phyloP scores from a whole-genome alignment of 2,113 vertebrate species.

The Barbus barbus region DNA sequence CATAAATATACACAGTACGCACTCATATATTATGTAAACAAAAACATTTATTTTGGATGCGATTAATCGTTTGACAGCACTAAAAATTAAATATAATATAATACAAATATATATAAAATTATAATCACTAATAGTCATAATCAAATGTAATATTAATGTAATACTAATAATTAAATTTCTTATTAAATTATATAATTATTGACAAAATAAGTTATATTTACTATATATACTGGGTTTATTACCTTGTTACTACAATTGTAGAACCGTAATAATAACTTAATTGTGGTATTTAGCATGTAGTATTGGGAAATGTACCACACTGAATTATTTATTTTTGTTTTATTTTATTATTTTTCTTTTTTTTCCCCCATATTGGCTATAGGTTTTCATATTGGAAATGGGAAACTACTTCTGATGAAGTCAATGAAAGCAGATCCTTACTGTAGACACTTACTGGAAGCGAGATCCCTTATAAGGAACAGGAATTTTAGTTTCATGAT shows the following conservation, averaged over 20 bases:
- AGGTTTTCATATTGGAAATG: not conserved
- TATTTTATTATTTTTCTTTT: too few species aligned
- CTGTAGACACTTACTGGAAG: slow-evolving; percentile 25
- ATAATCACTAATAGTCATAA: too few species aligned
- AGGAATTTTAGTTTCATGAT: not conserved
- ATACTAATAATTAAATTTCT: not conserved
- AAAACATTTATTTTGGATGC: too few species aligned
- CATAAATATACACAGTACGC: too few species aligned
- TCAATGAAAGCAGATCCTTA: slow-evolving; percentile 16
- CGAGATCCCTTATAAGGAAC: not conserved
- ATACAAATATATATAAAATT: too few species aligned
- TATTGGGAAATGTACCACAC: too few species aligned
- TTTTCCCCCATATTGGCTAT: not conserved
- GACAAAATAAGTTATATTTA: too few species aligned
- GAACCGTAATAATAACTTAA: not conserved
- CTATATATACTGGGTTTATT: too few species aligned
- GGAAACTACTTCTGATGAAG: not conserved
- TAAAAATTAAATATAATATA: too few species aligned
- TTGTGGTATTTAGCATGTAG: not conserved
- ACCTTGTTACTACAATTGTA: not conserved
- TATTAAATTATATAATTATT: not conserved
- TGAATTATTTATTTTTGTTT: not conserved
- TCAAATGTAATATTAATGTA: not conserved
- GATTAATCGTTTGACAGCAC: too few species aligned
- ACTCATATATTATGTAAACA: too few species aligned